Evolutionary conservation across 2,113 vertebrate genomes (phyloP).

Genomic region (Sinocyclocheilus anshuiensis): DNA sequence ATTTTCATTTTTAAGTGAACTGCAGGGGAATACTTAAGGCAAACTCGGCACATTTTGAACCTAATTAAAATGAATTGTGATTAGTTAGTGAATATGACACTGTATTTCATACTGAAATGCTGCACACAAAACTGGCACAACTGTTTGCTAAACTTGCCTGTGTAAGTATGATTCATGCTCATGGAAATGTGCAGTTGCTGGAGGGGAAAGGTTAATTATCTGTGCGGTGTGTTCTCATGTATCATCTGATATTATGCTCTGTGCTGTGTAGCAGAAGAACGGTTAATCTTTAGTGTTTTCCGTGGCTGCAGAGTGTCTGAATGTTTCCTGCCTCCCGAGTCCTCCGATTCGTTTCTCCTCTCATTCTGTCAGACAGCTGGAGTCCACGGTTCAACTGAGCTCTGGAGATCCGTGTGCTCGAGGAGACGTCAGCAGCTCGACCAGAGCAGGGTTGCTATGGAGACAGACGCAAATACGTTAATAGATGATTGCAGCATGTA

Average conservation of each 20-base stretch:
- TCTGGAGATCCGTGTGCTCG: not conserved
- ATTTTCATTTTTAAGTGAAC: not conserved
- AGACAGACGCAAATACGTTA: slow-evolving; percentile 39
- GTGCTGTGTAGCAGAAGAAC: slow-evolving; percentile 4
- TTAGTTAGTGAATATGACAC: not conserved
- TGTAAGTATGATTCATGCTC: not conserved
- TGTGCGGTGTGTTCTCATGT: not conserved
- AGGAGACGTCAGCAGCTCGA: not conserved
- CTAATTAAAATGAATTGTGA: not conserved
- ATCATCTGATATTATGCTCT: not conserved
- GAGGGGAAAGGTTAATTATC: not conserved
- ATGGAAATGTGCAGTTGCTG: not conserved
- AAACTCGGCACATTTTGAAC: not conserved
- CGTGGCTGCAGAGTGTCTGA: not conserved
- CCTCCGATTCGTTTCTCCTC: not conserved
- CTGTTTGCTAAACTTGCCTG: not conserved
- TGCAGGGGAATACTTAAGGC: not conserved
- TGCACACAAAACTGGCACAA: not conserved
- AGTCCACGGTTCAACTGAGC: slow-evolving; percentile 6
- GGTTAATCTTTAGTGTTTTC: not conserved
- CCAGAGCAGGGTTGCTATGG: slow-evolving; percentile 38
- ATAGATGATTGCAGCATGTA: slow-evolving; percentile 13
- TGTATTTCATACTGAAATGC: not conserved
- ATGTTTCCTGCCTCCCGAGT: not conserved
- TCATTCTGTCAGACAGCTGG: slow-evolving; percentile 25